phyloP scores from a whole-genome alignment of 2,113 vertebrate genomes.

The Syngnathus floridae region DNA sequence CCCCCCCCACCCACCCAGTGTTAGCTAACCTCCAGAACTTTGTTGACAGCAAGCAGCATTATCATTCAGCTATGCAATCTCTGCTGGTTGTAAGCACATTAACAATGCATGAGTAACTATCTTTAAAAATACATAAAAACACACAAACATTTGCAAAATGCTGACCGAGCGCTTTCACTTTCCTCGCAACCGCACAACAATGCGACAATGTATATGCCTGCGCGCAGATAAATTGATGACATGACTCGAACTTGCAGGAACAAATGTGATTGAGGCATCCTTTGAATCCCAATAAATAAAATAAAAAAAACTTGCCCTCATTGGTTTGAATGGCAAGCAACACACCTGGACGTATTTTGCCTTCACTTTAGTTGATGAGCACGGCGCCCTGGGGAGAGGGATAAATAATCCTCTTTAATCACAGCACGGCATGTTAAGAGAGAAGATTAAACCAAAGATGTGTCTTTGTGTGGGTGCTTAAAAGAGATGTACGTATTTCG shows the following conservation, averaged over 20 bases:
- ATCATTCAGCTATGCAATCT: not conserved
- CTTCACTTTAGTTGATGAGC: constrained; percentile 10
- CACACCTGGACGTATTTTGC: constrained; percentile 2
- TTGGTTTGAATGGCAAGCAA: constrained; percentile 13
- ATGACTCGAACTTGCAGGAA: constrained; percentile 18
- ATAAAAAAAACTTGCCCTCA: constrained; percentile 17
- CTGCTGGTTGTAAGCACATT: not conserved
- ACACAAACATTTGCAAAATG: not conserved
- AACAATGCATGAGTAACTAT: not conserved
- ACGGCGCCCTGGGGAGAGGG: not conserved
- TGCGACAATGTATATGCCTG: not conserved
- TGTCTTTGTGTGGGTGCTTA: constrained; percentile 4
- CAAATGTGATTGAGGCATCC: constrained; percentile 24
- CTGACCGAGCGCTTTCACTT: not conserved
- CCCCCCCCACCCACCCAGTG: not conserved
- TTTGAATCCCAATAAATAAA: constrained; percentile 14
- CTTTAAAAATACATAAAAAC: not conserved
- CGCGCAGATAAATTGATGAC: not conserved
- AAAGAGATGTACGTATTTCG: not conserved
- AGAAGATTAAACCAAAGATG: constrained; percentile 4
- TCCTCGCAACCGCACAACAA: not conserved
- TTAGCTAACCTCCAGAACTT: no score
- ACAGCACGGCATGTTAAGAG: not conserved
- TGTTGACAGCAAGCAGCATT: not conserved
- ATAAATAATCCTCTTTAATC: constrained; percentile 14